Evolutionary conservation across 2,113 vertebrate genomes (phyloP), one percentile per base, ranked within the genome.

Genomic region (Melanostigma gelatinosum): DNA sequence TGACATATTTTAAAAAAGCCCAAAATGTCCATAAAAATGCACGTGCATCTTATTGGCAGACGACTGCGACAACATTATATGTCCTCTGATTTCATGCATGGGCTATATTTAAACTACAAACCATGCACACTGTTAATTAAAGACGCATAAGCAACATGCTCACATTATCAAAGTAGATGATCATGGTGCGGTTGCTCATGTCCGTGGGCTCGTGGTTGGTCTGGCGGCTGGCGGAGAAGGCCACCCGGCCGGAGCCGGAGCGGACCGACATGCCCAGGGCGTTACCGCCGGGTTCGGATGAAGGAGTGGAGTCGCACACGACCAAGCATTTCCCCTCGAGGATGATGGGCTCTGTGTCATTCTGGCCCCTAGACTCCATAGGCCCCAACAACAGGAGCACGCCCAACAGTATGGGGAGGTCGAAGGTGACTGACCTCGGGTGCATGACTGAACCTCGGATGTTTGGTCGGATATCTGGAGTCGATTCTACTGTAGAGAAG

Each of bases 111-210:
- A 20, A 29, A 67, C 18, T 32, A 2, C 5, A 71, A 38, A 10
- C 11, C 27, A 50, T 2, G 2, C 16, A 13, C 27, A 0, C 4
- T 55, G 3, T 27, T 15, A 38, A 15, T 27, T 27, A 57, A 42
- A 42, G 24, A 72, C 36, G 40, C 9, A 57, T 3, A 10, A 34
- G 54, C 22, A 34, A 13, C 8, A n/a, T 44, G 86, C 91, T 94
- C 81, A 96, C 95, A 83, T 95, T 94, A 81, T 96, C 95, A 72
- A 96, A 96, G 88, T 96, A 95, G 93, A 96, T 95, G 90, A 95
- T 95, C 95, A 95, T 95, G 73, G 94, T 95, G 80, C 94, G 94
- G 82, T 96, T 96, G 93, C 94, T 95, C 94, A 95, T 96, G 86
- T 95, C 95, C 0, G 95, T 95, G 62, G 95, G 95, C 79, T 96